Evolutionary conservation across 1,140 invertebrate genomes (phyloP).

Genomic region (Sinonovacula constricta): DNA sequence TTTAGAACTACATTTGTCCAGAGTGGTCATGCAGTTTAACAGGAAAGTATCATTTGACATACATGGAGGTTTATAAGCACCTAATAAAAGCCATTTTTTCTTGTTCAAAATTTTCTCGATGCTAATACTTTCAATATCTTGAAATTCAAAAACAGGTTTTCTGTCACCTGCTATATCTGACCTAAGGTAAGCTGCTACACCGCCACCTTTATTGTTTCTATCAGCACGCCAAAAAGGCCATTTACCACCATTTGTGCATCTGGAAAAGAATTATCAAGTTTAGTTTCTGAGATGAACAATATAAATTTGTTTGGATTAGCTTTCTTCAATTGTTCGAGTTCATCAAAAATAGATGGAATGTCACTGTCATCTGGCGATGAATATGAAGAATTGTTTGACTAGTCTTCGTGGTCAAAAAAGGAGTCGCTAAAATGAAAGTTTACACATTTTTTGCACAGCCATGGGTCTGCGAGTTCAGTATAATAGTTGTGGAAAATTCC

Average conservation of each 20-base stretch:
- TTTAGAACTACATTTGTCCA: no score
- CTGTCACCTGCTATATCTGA: not conserved
- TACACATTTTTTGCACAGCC: no score
- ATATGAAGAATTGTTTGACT: not conserved
- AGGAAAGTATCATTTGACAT: constrained; percentile 11
- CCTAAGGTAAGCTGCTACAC: not conserved
- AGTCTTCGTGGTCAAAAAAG: no score
- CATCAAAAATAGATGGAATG: not conserved
- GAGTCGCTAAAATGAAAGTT: no score
- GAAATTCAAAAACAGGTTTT: not conserved
- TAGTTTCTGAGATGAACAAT: constrained; percentile 10
- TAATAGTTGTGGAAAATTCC: no score
- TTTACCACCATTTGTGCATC: constrained; percentile 10
- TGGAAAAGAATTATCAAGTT: constrained; percentile 22
- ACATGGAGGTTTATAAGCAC: no score
- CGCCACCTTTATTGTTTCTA: constrained; percentile 4
- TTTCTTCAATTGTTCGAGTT: constrained; percentile 6
- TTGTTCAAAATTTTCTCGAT: constrained; percentile 17
- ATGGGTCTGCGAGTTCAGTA: no score
- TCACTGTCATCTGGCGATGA: not conserved
- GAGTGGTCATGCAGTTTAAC: constrained; percentile 1
- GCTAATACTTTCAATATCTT: no score
- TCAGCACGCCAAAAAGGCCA: constrained; percentile 8
- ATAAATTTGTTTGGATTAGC: constrained; percentile 17
- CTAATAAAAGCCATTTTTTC: not conserved